phyloP scores from a whole-genome alignment of 2,888 invertebrate genomes.

The Pegoplata infirma region DNA sequence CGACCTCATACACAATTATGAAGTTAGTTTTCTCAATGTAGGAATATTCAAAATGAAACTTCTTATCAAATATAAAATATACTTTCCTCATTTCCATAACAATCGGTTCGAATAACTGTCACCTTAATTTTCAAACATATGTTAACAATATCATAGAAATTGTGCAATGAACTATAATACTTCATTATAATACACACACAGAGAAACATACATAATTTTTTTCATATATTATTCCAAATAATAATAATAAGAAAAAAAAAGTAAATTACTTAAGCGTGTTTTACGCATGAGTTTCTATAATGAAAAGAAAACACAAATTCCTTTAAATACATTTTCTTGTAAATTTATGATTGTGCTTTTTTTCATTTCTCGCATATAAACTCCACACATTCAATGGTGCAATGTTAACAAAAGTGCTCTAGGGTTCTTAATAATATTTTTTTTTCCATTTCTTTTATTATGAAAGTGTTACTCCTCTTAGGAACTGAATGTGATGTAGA shows the following conservation, averaged over 20 bases:
- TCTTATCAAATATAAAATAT: too few relatives aligned
- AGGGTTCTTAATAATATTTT: slow-evolving; percentile 13
- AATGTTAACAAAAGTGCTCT: neutral
- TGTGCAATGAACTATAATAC: neutral
- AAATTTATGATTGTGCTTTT: slow-evolving; percentile 44
- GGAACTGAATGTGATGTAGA: slow-evolving; percentile 31
- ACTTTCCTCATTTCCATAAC: too few relatives aligned
- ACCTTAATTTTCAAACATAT: neutral
- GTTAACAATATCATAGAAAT: neutral
- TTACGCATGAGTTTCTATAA: slow-evolving; percentile 57
- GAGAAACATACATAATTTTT: too few relatives aligned
- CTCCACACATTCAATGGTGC: slow-evolving; percentile 15
- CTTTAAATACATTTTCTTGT: slow-evolving; percentile 42
- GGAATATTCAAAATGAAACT: too few relatives aligned
- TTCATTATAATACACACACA: neutral
- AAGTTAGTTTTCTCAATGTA: too few relatives aligned
- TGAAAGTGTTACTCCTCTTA: slow-evolving; percentile 39
- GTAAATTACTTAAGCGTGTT: slow-evolving; percentile 57
- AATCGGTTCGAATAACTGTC: too few relatives aligned
- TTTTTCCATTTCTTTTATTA: neutral
- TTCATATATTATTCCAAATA: slow-evolving; percentile 36
- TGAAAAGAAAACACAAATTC: slow-evolving; percentile 52
- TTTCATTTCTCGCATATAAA: neutral
- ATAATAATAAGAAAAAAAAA: slow-evolving; percentile 42
- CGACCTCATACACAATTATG: too few relatives aligned